Evolutionary conservation across 2,113 vertebrate genomes (phyloP).

Genomic region (Rattus rattus): DNA sequence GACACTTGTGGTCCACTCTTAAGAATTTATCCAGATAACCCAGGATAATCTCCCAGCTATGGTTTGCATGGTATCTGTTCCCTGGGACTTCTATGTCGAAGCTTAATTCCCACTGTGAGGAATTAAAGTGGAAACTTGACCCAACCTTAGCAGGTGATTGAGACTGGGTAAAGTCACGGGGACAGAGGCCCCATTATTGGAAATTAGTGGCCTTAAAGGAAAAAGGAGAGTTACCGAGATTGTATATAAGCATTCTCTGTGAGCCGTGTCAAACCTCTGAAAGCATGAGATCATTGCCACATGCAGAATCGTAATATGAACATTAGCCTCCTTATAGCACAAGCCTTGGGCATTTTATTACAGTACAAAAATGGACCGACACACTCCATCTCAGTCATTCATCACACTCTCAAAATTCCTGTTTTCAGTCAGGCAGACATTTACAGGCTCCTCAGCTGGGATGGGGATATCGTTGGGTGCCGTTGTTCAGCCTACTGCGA

Average conservation of each 20-base stretch:
- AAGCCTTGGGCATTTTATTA: neutral
- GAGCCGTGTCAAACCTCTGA: neutral
- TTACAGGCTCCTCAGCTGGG: neutral
- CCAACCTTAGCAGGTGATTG: neutral
- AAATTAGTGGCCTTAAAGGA: neutral
- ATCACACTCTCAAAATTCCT: neutral
- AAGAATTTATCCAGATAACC: neutral
- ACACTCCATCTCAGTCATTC: neutral
- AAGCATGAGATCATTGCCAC: neutral
- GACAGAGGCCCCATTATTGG: neutral
- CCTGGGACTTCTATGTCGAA: neutral
- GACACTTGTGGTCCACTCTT: neutral
- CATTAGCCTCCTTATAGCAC: neutral
- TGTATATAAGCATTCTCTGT: neutral
- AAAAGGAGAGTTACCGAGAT: neutral
- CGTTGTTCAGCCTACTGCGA: neutral
- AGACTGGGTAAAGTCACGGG: neutral
- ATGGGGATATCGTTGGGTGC: neutral
- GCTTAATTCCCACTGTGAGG: neutral
- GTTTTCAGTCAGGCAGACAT: neutral
- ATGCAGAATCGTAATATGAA: neutral
- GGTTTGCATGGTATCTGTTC: neutral
- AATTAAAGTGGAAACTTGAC: conserved; percentile 10
- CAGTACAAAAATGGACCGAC: neutral
- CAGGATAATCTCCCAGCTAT: neutral